Evolutionary conservation across 2,797 vertebrate genomes (phyloP).

Genomic region (Telmatherina bonti): DNA sequence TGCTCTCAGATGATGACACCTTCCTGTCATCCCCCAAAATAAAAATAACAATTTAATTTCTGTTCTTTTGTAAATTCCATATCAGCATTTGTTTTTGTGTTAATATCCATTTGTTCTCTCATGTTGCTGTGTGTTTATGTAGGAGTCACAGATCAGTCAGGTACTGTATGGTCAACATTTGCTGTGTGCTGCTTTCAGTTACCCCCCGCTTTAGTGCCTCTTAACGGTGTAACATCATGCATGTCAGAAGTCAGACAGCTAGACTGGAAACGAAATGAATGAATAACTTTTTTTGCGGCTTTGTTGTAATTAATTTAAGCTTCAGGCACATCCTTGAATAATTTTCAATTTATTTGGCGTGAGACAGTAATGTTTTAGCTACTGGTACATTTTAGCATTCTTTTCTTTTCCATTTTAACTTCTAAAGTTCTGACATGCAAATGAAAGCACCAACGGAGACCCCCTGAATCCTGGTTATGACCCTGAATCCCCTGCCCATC

Average conservation of each 20-base stretch:
- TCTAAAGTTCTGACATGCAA: conserved; percentile 62
- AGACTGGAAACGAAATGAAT: conserved; percentile 31
- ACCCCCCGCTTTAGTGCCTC: conserved; percentile 54
- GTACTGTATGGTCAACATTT: conserved; percentile 85
- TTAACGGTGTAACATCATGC: conserved; percentile 60
- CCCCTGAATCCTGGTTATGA: conserved; percentile 43
- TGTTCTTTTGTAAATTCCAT: conserved; percentile 43
- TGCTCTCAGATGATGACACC: conserved; percentile 1
- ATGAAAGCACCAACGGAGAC: conserved; percentile 59
- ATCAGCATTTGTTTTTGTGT: conserved; percentile 59
- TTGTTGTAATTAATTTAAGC: background rate
- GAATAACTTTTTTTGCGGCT: conserved; percentile 1
- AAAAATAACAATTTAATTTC: conserved; percentile 13
- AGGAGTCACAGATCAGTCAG: conserved; percentile 92
- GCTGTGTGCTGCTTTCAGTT: conserved; percentile 78
- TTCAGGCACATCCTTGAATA: conserved; percentile 12
- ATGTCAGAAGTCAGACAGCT: conserved; percentile 50
- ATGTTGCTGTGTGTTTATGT: conserved; percentile 88
- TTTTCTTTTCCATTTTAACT: conserved; percentile 47
- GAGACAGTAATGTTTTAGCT: conserved; percentile 1
- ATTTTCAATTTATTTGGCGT: background rate
- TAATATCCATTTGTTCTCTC: conserved; percentile 83
- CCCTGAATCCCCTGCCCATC: conserved; percentile 36
- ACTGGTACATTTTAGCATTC: background rate
- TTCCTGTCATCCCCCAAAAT: too few species aligned